phyloP scores from a whole-genome alignment of 92 coral and sea anemone species.

The Umimayanthus chanpuru region DNA sequence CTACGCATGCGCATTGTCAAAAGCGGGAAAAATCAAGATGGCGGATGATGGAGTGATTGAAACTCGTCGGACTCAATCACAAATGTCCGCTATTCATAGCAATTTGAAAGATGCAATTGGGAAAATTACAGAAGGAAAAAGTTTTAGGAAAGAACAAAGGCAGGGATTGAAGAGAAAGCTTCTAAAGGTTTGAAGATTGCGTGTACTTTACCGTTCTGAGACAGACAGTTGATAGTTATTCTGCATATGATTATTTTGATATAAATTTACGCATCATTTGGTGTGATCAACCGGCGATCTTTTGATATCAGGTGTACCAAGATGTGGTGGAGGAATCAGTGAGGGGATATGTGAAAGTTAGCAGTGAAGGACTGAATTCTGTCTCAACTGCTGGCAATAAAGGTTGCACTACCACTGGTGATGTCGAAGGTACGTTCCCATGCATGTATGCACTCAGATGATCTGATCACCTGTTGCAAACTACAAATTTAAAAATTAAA shows the following conservation, averaged over 20 bases:
- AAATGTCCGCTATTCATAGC: slow-evolving; percentile 64
- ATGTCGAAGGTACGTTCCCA: slow-evolving; percentile 20
- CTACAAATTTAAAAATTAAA: too few species aligned
- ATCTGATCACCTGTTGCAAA: too few species aligned
- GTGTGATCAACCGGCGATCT: background rate
- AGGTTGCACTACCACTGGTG: slow-evolving; percentile 12
- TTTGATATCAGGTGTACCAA: slow-evolving; percentile 63
- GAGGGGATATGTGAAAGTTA: slow-evolving; percentile 51
- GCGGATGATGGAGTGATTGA: slow-evolving; percentile 77
- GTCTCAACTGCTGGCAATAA: background rate
- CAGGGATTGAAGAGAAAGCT: slow-evolving; percentile 67
- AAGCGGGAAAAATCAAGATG: slow-evolving; percentile 90
- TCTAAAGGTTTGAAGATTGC: slow-evolving; percentile 63
- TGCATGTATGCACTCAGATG: too few species aligned
- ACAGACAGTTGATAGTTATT: background rate
- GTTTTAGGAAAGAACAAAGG: slow-evolving; percentile 67
- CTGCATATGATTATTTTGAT: too few species aligned
- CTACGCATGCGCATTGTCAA: slow-evolving; percentile 82
- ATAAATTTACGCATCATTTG: background rate
- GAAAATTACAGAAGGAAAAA: slow-evolving; percentile 64
- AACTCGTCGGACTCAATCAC: slow-evolving; percentile 51
- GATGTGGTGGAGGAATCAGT: slow-evolving; percentile 73
- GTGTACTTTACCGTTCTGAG: background rate
- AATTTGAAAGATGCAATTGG: slow-evolving; percentile 69
- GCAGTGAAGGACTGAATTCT: slow-evolving; percentile 55